Base-by-base conservation (phyloP, 2,797 vertebrate species). In the Tragopan temminckii region DNA sequence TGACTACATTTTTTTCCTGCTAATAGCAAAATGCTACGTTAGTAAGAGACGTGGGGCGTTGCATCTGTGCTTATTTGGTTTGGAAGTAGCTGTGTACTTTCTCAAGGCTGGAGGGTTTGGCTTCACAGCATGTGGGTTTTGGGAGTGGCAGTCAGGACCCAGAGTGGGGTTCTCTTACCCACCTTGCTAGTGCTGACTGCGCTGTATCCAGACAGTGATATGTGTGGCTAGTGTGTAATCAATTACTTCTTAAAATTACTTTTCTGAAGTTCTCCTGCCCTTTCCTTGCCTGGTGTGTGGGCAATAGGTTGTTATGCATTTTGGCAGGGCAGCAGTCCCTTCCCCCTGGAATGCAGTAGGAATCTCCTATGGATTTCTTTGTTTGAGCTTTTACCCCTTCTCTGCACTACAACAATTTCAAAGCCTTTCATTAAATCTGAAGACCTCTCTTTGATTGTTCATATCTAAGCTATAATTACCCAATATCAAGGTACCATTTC, bases 111-210 rank as follows among this genome's bases (percentile, higher is more conserved):
- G 8, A 20, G 27, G 61, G 27, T 42, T 33, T 36, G 21, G 23
- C 29, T 85, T 74, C 33, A 36, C 43, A 72, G 7, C 5, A 3
- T 40, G 43, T 46, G 11, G 3, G 62, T 89, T 82, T 70, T 84
- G 70, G 55, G 68, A 81, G 46, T 27, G 17, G 21, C 16, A 55
- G 42, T 79, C 35, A 31, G 50, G 43, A 52, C 63, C 33, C 29
- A 57, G 1, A 31, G 57, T 25, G 31, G 29, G 38, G 42, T 53
- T 13, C 35, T 20, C 13, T 45, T 69, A 36, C 17, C 63, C 55
- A 5, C 0, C 1, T 7, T 3, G 0, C 0, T 67, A 17, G 16
- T 61, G n/a, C 31, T 50, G 57, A 3, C 48, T 4, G 0, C 11
- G 2, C 0, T 66, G 50, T 63, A 64, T 58, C n/a, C 17, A 23